Percentiles rank a stretch among this genome's conserved stretches.
Evolutionary conservation across 2,797 vertebrate genomes (phyloP).

Genomic region (Adelosebastes latens): DNA sequence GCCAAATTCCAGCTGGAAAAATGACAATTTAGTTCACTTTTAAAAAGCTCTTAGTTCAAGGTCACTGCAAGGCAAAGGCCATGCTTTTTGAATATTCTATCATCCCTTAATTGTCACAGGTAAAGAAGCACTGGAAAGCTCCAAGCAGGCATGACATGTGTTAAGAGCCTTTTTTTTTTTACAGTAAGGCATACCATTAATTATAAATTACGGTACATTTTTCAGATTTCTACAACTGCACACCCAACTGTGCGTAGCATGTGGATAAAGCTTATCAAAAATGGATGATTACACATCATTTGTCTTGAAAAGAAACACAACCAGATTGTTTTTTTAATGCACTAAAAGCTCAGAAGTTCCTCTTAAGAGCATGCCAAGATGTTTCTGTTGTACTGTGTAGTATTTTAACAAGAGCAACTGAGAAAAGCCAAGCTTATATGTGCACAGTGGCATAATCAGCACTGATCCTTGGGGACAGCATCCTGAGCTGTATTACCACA

Average conservation of each 20-base stretch:
- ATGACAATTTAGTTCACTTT: not conserved
- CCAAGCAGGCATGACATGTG: not conserved
- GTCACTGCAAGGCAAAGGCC: not conserved
- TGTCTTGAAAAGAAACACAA: not conserved
- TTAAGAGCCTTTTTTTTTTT: not conserved
- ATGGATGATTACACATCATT: not conserved
- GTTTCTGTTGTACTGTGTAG: not conserved
- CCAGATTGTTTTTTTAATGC: not conserved
- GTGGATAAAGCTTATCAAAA: not conserved
- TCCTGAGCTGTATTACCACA: conserved; percentile 52
- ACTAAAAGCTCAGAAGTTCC: not conserved
- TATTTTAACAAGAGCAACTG: conserved; percentile 2
- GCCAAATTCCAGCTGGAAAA: not conserved
- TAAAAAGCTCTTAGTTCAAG: conserved; percentile 3
- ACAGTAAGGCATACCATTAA: not conserved
- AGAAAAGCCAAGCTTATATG: conserved; percentile 22
- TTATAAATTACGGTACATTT: not conserved
- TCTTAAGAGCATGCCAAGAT: not conserved
- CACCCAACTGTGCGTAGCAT: not conserved
- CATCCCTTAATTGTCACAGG: not conserved
- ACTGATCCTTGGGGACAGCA: conserved; percentile 38
- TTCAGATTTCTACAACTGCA: not conserved
- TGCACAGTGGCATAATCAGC: conserved; percentile 26
- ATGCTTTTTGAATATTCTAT: not conserved
- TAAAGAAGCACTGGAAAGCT: not conserved